Evolutionary conservation across 2,888 invertebrate genomes (phyloP), one percentile per base, ranked within the genome.

Genomic region (Tillus elongatus): DNA sequence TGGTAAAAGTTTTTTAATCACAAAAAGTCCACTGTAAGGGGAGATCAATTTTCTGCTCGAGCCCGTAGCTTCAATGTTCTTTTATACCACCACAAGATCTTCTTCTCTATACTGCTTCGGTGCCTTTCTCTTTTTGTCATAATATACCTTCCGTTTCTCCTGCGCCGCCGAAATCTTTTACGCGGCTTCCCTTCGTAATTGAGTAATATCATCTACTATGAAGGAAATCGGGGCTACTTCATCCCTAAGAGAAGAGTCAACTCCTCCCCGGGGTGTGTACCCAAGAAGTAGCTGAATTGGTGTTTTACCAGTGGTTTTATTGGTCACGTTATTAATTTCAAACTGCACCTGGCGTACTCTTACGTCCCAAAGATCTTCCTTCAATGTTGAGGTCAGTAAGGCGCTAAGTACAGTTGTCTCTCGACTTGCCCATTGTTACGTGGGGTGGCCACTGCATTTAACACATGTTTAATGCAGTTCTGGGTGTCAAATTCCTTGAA

Each of bases 281-380:
- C 55, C 56, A 33, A 54, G 56, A 9, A 57, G 40, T 26, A 52
- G 32, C 14, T 39, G 45, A 42, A 50, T 50, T 1, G 56, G 51
- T 1, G 53, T 48, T 32, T 56, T 46, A 1, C 49, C 46, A n/a
- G 56, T 51, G 9, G 50, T 36, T 37, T 51, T 47, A 31, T 44
- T 44, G 9, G 53, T 24, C 1, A 45, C 52, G 33, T 53, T 53
- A 36, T 53, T 54, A 6, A 54, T 34, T 3, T 50, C 41, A 38
- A 44, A 42, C 36, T 40, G 39, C 13, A 36, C 40, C 9, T 46
- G 30, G 4, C 3, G 19, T 4, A 54, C 33, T 1, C 36, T 36
- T 12, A 32, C 10, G 30, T 50, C 46, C 53, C 54, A 54, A 32
- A 40, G 40, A 15, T 39, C 24, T 12, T 13, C 13, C 3, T 13